Conservation (phyloP, 2,113 vertebrate species). For the Arenaria interpres region DNA sequence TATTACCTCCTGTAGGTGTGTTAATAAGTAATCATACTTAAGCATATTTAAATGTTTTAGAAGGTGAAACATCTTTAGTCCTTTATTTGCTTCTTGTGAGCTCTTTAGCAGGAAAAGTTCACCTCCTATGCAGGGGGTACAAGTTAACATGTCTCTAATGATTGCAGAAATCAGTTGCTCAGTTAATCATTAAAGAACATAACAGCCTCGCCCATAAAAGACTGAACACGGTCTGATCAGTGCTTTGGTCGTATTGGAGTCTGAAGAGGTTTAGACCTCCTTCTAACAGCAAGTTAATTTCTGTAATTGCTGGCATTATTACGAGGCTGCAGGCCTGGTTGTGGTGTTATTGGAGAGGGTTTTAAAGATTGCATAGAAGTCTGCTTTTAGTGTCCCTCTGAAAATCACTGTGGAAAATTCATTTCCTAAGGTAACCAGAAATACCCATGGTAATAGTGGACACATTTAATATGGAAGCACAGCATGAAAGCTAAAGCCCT, state of each 20-base stretch:
- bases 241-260: not conserved
- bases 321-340: not conserved
- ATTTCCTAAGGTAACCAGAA: slow-evolving; percentile 32
- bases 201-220: not conserved
- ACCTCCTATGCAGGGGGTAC: not conserved
- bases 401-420: not conserved
- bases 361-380: not conserved
- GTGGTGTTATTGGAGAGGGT: not conserved
- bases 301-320: not conserved
- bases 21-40: slow-evolving; percentile 24
- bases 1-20: slow-evolving; percentile 15
- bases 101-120: not conserved
- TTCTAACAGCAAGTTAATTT: slow-evolving; percentile 4
- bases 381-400: not conserved
- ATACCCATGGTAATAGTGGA: not conserved
- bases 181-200: not conserved
- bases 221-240: not conserved
- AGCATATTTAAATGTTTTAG: not conserved
- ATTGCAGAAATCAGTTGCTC: not conserved
- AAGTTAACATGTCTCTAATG: not conserved
- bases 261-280: not conserved
- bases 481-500: not conserved
- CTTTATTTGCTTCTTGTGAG: not conserved
- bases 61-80: not conserved
- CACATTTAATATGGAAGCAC: not conserved